Evolutionary conservation across 2,888 invertebrate species (phyloP).

Genomic region (Julus scandinavius): DNA sequence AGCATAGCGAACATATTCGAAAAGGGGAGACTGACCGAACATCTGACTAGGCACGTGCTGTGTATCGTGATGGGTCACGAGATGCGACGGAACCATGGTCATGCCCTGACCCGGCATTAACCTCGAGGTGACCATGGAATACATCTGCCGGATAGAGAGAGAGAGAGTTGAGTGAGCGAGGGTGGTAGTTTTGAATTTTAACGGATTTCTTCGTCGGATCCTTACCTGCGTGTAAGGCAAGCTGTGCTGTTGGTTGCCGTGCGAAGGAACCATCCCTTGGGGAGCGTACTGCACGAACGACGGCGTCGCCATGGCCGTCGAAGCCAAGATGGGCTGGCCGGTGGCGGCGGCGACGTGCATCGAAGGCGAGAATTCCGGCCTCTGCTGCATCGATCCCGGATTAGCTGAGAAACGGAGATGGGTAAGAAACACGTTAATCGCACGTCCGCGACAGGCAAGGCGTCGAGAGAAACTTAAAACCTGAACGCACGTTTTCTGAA

Average conservation of each 20-base stretch:
- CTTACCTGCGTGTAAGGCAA: conserved; percentile 57
- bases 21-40: conserved; percentile 52
- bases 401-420: conserved; percentile 47
- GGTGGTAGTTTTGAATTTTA: background rate
- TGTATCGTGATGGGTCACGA: conserved; percentile 49
- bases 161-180: background rate
- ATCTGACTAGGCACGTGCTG: conserved; percentile 57
- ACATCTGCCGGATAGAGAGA: conserved; percentile 56
- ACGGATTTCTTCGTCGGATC: background rate
- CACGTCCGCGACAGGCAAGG: too few species aligned
- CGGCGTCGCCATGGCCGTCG: conserved; percentile 76
- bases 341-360: conserved; percentile 82
- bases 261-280: conserved; percentile 58
- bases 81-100: conserved; percentile 63
- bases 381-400: conserved; percentile 60
- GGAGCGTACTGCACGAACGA: conserved; percentile 60
- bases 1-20: background rate
- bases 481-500: conserved; percentile 66
- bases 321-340: conserved; percentile 85
- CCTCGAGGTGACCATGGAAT: conserved; percentile 63
- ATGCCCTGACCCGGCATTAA: conserved; percentile 68
- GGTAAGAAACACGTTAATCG: background rate
- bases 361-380: conserved; percentile 56
- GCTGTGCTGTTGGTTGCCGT: conserved; percentile 57
- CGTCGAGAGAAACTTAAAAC: conserved; percentile 56